A percentile compares a stretch with the other conserved stretches of the same genome.
phyloP scores from a whole-genome alignment of 2,797 vertebrate species.

The Pristis pectinata region DNA sequence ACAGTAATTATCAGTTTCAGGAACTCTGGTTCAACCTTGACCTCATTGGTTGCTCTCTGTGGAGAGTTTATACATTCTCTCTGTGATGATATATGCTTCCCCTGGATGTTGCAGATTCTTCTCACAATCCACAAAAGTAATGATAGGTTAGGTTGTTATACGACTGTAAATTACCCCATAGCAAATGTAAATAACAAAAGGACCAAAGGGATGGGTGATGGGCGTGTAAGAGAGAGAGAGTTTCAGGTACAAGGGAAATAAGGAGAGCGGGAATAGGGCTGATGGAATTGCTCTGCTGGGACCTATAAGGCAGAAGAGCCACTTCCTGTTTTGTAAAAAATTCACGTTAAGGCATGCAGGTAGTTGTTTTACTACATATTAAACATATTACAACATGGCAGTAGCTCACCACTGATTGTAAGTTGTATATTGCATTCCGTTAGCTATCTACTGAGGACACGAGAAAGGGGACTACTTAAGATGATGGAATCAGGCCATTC shows the following conservation, averaged over 20 bases:
- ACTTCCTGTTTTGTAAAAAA: background rate
- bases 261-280: too few species aligned
- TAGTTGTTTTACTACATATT: background rate
- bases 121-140: background rate
- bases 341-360: background rate
- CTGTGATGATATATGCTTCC: too few species aligned
- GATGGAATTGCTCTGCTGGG: too few species aligned
- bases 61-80: too few species aligned
- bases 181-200: too few species aligned
- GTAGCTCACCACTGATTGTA: conserved; percentile 17
- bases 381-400: conserved; percentile 11
- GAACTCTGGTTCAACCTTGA: too few species aligned
- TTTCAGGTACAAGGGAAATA: too few species aligned
- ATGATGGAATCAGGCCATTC: conserved; percentile 30
- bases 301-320: too few species aligned
- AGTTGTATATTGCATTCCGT: conserved; percentile 35
- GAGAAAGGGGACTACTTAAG: conserved; percentile 16
- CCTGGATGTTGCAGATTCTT: background rate
- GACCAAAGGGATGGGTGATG: too few species aligned
- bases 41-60: too few species aligned
- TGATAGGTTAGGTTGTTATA: background rate
- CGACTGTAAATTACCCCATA: background rate
- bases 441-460: conserved; percentile 34
- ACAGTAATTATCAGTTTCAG: too few species aligned
- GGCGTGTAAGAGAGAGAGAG: too few species aligned